These are phyloP conservation scores for Mechanitis mazaeus DNA, from an alignment of 2,888 invertebrate species.

Conservation along the genomic window DNA sequence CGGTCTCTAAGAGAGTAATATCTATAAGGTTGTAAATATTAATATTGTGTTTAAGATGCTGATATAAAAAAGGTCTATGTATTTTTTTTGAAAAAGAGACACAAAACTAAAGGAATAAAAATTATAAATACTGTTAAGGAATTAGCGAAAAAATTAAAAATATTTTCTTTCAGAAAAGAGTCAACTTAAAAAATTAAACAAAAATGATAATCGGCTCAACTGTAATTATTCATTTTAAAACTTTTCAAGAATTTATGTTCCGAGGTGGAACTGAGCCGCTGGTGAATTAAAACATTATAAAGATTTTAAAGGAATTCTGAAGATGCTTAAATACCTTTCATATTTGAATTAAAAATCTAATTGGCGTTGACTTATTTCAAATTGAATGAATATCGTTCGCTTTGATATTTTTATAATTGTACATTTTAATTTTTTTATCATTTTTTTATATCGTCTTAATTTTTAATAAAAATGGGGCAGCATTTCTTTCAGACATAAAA, in stretches of 20 bases:
- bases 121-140: not conserved
- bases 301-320: constrained; percentile 4
- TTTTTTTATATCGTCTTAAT: not conserved
- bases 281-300: constrained; percentile 7
- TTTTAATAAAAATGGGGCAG: not conserved
- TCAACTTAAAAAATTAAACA: constrained; percentile 17
- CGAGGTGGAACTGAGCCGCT: constrained; percentile 20
- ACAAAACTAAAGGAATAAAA: not conserved
- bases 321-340: not conserved
- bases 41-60: too few relatives aligned
- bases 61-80: too few relatives aligned
- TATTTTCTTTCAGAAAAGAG: constrained; percentile 10
- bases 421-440: too few relatives aligned
- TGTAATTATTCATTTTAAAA: constrained; percentile 25
- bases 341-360: constrained; percentile 1
- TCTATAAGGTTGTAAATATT: not conserved
- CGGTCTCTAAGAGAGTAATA: not conserved
- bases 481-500: too few relatives aligned
- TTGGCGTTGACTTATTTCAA: not conserved
- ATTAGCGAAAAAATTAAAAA: constrained; percentile 17
- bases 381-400: too few relatives aligned
- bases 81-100: too few relatives aligned
- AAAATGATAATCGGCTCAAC: constrained; percentile 23
- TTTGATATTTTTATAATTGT: too few relatives aligned
- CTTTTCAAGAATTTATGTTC: constrained; percentile 22